Conservation (phyloP, 2,888 invertebrate genomes). For the Pedicia rivosa region DNA sequence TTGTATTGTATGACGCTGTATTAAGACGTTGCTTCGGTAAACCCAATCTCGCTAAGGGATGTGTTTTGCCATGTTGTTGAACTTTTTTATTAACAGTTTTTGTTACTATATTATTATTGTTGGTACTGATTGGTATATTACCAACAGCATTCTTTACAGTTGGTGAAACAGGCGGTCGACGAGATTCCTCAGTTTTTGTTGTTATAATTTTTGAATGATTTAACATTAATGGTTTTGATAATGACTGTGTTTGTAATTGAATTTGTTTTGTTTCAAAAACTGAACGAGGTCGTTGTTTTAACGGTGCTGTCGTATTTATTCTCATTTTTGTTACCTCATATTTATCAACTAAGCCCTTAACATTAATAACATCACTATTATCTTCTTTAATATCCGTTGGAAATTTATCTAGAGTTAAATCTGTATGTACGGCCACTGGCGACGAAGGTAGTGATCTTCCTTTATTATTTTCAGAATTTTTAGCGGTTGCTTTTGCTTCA, state of each 20-base stretch:
- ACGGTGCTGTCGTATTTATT: conserved; percentile 10
- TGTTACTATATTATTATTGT: conserved; percentile 2
- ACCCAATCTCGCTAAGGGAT: conserved; percentile 77
- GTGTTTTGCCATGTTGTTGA: conserved; percentile 83
- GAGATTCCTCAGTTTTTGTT: conserved; percentile 16
- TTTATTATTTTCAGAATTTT: neutral
- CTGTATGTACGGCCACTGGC: conserved; percentile 42
- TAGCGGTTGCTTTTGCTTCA: conserved; percentile 55
- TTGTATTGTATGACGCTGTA: conserved; percentile 72
- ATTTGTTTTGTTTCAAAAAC: conserved; percentile 5
- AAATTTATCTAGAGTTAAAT: conserved; percentile 16
- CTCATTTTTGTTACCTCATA: conserved; percentile 37
- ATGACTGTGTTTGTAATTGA: neutral
- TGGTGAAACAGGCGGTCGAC: conserved; percentile 32
- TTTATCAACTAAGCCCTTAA: conserved; percentile 57
- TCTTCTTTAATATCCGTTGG: conserved; percentile 19
- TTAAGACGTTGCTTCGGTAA: conserved; percentile 58
- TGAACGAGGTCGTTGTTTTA: conserved; percentile 11
- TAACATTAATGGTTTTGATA: conserved; percentile 2
- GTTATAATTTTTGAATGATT: conserved; percentile 5
- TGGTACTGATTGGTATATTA: conserved; percentile 8
- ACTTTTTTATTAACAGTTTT: conserved; percentile 2
- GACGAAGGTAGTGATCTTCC: conserved; percentile 43
- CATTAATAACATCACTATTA: conserved; percentile 41
- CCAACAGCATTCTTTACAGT: conserved; percentile 16